These are phyloP conservation scores for Caenorhabditis japonica DNA, from an alignment of 2,888 invertebrate species.

Conservation along the genomic window DNA sequence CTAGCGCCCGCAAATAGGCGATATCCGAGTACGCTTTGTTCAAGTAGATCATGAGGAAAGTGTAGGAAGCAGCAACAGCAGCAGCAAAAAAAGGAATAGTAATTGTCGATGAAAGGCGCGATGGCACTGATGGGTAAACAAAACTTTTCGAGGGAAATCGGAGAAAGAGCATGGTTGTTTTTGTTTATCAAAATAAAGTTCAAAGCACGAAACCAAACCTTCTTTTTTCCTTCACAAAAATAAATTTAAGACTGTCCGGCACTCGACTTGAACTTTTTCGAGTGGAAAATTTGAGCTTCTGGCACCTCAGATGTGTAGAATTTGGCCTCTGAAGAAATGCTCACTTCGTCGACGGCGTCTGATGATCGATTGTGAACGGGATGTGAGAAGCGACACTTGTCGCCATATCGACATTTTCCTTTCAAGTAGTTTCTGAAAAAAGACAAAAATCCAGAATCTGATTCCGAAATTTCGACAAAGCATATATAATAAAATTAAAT, in stretches of 20 bases:
- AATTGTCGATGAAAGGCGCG: background rate
- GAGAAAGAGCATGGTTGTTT: too few relatives aligned
- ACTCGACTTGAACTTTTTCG: conserved; percentile 52
- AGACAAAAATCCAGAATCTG: background rate
- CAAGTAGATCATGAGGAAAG: too few relatives aligned
- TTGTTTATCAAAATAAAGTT: too few relatives aligned
- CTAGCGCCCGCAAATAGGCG: conserved; percentile 18
- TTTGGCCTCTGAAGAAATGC: conserved; percentile 36
- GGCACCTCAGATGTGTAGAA: conserved; percentile 42
- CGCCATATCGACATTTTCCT: conserved; percentile 52
- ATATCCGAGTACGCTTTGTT: conserved; percentile 12
- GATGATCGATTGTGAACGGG: conserved; percentile 40
- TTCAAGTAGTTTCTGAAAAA: conserved; percentile 45
- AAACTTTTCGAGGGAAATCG: too few relatives aligned
- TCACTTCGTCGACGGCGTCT: conserved; percentile 33
- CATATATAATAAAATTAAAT: too few relatives aligned
- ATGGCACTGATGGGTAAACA: conserved; percentile 1
- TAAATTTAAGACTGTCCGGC: conserved; percentile 31
- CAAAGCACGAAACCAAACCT: too few relatives aligned
- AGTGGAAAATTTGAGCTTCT: conserved; percentile 48
- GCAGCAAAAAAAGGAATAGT: background rate
- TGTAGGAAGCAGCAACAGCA: too few relatives aligned
- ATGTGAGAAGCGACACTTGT: conserved; percentile 47
- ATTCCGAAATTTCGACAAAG: too few relatives aligned
- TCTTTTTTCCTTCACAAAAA: background rate